Evolutionary conservation across 2,113 vertebrate species (phyloP), one percentile per base, ranked within the genome.

Genomic region (Oryzias curvinotus): DNA sequence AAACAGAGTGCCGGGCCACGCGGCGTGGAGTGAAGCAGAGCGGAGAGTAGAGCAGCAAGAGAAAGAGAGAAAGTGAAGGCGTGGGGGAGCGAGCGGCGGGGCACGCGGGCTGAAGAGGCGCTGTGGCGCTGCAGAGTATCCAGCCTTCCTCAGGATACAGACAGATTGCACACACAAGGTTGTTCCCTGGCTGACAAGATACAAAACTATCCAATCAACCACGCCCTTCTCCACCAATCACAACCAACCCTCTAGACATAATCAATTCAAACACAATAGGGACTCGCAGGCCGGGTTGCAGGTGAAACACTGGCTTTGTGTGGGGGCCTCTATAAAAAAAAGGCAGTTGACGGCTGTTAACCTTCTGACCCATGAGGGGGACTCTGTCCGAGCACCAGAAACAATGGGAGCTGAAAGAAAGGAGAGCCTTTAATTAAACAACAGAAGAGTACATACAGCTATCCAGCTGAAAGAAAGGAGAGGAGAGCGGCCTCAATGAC

Each of bases 211-310:
- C 93, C 94, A 94, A 93, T 93, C 94, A 94, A 93, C 94, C 95
- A 95, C 95, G 91, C 94, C 94, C 94, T 91, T 93, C 93, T 93
- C 95, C 93, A 93, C 95, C 95, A 96, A 96, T 96, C 94, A 95
- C 93, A 93, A 93, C 86, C 93, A 89, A 91, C 92, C 91, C 90
- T 92, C 93, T 91, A 92, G 95, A 94, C 93, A 94, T 93, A 92
- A 94, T 94, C 93, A 94, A 93, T 94, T 94, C 93, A 93, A 94
- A 93, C 94, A 94, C 93, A 95, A 93, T 93, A 88, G 93, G 92
- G 86, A 88, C 89, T 87, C 71, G 78, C 75, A 64, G 78, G 85
- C 83, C 71, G 87, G 83, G 86, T 88, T 92, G 94, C 94, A 95
- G 95, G 95, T 95, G 94, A 95, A 94, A 90, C 80, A 84, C 81